Base-by-base conservation (phyloP, 1,140 invertebrate genomes). In the Hyphantria cunea region DNA sequence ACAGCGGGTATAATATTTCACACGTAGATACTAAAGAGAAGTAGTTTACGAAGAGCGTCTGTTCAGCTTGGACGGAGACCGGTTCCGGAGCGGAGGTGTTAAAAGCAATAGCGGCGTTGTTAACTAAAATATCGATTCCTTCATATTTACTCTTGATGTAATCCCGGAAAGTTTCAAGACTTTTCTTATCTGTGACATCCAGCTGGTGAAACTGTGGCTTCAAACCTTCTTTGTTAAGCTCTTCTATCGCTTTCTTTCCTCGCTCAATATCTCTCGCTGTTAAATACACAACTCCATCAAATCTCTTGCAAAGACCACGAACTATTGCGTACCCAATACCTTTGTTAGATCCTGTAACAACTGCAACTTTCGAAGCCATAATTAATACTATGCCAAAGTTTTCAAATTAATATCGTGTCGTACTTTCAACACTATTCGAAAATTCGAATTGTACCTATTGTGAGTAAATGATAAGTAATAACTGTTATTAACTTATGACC, bases 81-180 rank as follows among this genome's bases (percentile, higher is more conserved):
- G 95, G 93, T 59, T 94, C 95, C 0, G 92, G n/a, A n/a, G n/a
- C n/a, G n/a, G 17, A 0, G 94, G 92, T 56, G 82, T 80, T 95
- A 76, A 93, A 96, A 4, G 95, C 94, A 55, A 97, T 96, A 0
- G 93, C 96, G 50, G 96, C 96, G 92, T 98, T 97, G 78, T 97
- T 97, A 0, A 98, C 92, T 10, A 97, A 84, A 32, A 97, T 71
- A 91, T 98, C 96, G 0, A 98, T 81, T 0, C 96, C 95, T 10
- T 93, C 94, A 83, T 97, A 93, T 15, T 92, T 93, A 25, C 92
- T 74, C 74, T 93, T 90, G 0, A 98, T 70, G 71, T 92, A 94
- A 63, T 93, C 90, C 0, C 89, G 78, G 41, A 96, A 92, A 2
- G 64, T 80, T 34, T 92, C 82, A 13, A 95, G 89, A 68, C 94